Base-by-base conservation (phyloP, 2,113 vertebrate species). In the Sialia sialis region DNA sequence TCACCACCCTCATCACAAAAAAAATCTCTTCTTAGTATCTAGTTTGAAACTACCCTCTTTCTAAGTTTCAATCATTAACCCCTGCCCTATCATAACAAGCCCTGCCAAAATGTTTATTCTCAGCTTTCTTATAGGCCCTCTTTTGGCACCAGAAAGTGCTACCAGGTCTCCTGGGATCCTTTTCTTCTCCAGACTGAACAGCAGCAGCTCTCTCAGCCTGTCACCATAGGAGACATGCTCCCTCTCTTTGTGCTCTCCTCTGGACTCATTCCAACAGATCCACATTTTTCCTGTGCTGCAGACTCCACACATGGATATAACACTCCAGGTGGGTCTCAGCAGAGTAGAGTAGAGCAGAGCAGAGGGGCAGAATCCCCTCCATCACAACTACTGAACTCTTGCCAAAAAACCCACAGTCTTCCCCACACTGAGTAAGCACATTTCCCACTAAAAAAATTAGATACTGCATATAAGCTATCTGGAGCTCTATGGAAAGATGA, bases 31-130 rank as follows among this genome's bases (percentile, higher is more conserved):
- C 41, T 39, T 51, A 18, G 2, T 8, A 46, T n/a, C 36, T 17
- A 18, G 26, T 19, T 68, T 69, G 7, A 64, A 81, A 46, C 17
- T 38, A 9, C 4, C 2, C 4, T 64, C 39, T n/a, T n/a, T 77
- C 77, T 34, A 6, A 73, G 29, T 74, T 70, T 20, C 32, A 74
- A 6, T 15, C 14, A 39, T 11, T 23, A 29, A 32, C 12, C 4
- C 7, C 29, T 21, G 25, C 27, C 9, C 34, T 22, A 3, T 26
- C 0, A 0, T 14, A 16, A 59, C 14, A 64, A 29, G 13, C 11
- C 16, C 22, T 51, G 2, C 12, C 80, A 41, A 32, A 23, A 44
- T 39, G 43, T 43, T 11, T 43, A 9, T 13, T 34, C 27, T 22
- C 23, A 43, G 19, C 36, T 64, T 52, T 88, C 66, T 25, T 9